Conservation (phyloP, 2,888 invertebrate species). For the Trissolcus japonicus region DNA sequence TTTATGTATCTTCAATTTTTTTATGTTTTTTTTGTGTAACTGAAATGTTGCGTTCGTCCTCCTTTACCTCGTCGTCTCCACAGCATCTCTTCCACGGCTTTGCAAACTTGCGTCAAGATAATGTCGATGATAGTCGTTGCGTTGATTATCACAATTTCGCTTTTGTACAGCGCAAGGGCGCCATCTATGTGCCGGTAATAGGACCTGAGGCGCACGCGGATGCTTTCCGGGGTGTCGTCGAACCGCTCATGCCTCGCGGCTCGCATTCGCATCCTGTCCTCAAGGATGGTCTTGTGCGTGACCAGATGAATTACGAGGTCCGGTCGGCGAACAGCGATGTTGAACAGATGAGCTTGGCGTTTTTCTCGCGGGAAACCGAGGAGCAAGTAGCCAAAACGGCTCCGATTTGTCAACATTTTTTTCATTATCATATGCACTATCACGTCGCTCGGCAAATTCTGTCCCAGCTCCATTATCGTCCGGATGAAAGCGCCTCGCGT, state of each 20-base stretch:
- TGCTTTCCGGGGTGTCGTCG: slow-evolving; percentile 55
- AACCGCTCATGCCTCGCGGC: slow-evolving; percentile 51
- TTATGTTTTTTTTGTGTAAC: neutral
- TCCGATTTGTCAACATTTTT: slow-evolving; percentile 58
- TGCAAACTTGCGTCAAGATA: slow-evolving; percentile 47
- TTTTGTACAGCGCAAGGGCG: slow-evolving; percentile 38
- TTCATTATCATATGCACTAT: slow-evolving; percentile 58
- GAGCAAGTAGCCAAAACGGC: slow-evolving; percentile 60
- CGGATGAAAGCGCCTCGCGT: slow-evolving; percentile 54
- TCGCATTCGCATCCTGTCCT: slow-evolving; percentile 43
- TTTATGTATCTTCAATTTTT: neutral
- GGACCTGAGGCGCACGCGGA: slow-evolving; percentile 49
- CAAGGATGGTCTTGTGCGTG: slow-evolving; percentile 53
- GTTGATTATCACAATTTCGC: slow-evolving; percentile 46
- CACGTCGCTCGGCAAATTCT: slow-evolving; percentile 59
- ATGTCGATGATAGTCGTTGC: slow-evolving; percentile 53
- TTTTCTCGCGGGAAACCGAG: slow-evolving; percentile 62
- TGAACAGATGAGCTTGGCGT: slow-evolving; percentile 60
- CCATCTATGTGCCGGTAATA: slow-evolving; percentile 50
- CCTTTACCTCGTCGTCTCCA: neutral
- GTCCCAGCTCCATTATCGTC: slow-evolving; percentile 59
- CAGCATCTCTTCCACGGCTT: slow-evolving; percentile 45
- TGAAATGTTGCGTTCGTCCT: neutral
- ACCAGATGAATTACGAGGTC: slow-evolving; percentile 57
- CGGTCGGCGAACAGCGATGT: slow-evolving; percentile 46